phyloP scores from a whole-genome alignment of 2,888 invertebrate genomes.

The Desoria tigrina region DNA sequence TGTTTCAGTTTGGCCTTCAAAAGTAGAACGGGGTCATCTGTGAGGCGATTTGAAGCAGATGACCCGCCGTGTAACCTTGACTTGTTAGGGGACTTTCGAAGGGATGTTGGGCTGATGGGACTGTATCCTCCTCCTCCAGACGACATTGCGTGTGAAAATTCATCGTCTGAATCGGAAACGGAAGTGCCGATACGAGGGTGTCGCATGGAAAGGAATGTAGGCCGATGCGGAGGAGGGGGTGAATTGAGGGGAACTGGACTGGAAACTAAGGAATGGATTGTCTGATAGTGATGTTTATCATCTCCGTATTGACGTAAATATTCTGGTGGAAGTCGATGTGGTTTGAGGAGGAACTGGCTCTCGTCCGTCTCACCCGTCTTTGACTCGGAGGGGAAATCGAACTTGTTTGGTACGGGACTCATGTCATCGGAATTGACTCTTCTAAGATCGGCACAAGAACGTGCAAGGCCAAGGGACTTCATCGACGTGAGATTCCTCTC shows the following conservation, averaged over 20 bases:
- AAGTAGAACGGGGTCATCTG: slow-evolving; percentile 48
- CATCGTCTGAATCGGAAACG: slow-evolving; percentile 30
- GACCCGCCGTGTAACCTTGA: too few species aligned
- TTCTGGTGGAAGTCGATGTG: slow-evolving; percentile 26
- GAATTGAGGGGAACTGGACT: background rate
- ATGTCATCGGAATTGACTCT: background rate
- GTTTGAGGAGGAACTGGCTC: slow-evolving; percentile 7
- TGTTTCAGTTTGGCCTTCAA: slow-evolving; percentile 51
- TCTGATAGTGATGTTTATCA: slow-evolving; percentile 34
- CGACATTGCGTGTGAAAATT: slow-evolving; percentile 8
- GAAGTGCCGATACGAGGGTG: slow-evolving; percentile 14
- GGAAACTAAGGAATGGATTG: slow-evolving; percentile 34
- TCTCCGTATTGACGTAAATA: slow-evolving; percentile 21
- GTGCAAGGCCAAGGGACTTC: slow-evolving; percentile 42
- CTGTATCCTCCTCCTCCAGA: too few species aligned
- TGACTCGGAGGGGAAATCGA: background rate
- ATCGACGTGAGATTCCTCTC: slow-evolving; percentile 31
- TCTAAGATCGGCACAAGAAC: slow-evolving; percentile 50
- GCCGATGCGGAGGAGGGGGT: background rate
- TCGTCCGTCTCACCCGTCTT: too few species aligned
- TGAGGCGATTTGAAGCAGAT: background rate
- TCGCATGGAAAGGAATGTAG: background rate
- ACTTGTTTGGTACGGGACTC: background rate
- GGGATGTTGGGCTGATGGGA: too few species aligned
- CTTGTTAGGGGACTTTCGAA: too few species aligned